These are phyloP conservation scores for Rotaria sp. DNA, from an alignment of 2,888 invertebrate genomes.

Conservation along the genomic window DNA sequence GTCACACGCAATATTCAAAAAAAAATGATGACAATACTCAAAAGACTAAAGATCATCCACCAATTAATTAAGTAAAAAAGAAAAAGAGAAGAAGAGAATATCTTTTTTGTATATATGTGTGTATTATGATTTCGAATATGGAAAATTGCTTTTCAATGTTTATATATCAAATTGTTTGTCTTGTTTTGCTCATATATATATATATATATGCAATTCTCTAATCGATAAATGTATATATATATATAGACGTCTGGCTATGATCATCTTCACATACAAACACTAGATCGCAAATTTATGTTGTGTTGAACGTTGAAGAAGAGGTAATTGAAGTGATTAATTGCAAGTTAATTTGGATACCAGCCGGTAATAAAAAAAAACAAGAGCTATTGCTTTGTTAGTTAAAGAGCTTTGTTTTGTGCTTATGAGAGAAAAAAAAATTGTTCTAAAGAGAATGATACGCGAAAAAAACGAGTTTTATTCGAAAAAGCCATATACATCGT, in stretches of 20 bases:
- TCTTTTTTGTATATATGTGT: neutral
- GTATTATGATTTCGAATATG: neutral
- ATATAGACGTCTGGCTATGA: neutral
- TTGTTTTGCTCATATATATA: neutral
- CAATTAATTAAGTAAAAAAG: neutral
- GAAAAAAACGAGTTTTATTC: neutral
- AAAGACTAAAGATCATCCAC: neutral
- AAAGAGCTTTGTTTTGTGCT: neutral
- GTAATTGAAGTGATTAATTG: constrained; percentile 16
- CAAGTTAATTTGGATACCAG: constrained; percentile 12
- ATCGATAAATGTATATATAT: no score
- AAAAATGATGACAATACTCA: neutral
- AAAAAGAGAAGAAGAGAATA: neutral
- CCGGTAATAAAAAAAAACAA: neutral
- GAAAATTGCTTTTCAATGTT: neutral
- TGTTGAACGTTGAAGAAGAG: neutral
- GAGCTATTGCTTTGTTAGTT: neutral
- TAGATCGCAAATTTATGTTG: constrained; percentile 5
- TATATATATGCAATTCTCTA: no score
- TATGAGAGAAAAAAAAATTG: neutral
- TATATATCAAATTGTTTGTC: neutral
- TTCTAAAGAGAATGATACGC: neutral
- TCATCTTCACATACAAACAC: neutral
- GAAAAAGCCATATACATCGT: neutral
- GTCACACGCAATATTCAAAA: neutral